Evolutionary conservation across 1,140 invertebrate species (phyloP).

Genomic region (Cyclargus thomasi): DNA sequence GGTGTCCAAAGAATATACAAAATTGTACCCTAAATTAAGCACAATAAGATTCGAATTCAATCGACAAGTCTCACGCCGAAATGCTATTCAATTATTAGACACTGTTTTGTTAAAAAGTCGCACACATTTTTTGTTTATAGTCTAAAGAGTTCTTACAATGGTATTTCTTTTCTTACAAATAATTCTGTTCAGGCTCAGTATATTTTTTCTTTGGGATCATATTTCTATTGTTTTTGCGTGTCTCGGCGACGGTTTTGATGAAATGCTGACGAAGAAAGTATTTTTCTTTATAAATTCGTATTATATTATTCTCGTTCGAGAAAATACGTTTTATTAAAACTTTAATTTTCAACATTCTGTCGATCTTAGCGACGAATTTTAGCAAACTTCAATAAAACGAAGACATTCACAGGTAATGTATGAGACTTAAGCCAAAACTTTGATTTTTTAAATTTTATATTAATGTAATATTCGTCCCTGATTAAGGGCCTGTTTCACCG

Average conservation of each 20-base stretch:
- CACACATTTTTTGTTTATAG: conserved; percentile 4
- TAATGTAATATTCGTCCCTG: too few species aligned
- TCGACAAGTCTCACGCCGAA: background rate
- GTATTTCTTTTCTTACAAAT: conserved; percentile 1
- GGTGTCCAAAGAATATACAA: background rate
- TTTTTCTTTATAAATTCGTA: background rate
- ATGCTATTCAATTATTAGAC: conserved; percentile 14
- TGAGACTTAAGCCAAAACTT: too few species aligned
- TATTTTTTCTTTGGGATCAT: conserved; percentile 1
- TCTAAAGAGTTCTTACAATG: background rate
- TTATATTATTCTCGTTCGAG: background rate
- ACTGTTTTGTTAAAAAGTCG: conserved; percentile 5
- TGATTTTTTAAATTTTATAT: too few species aligned
- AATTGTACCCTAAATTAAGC: background rate
- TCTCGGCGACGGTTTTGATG: background rate
- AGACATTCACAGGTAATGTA: too few species aligned
- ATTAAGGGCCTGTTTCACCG: too few species aligned
- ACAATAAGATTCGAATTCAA: background rate
- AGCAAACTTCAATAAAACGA: too few species aligned
- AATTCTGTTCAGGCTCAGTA: background rate
- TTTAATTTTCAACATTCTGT: too few species aligned
- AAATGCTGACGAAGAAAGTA: background rate
- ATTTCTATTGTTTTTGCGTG: background rate
- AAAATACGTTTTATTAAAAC: background rate
- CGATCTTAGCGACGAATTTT: too few species aligned